Evolutionary conservation across 2,797 vertebrate species (phyloP).

Genomic region (Capromys pilorides): DNA sequence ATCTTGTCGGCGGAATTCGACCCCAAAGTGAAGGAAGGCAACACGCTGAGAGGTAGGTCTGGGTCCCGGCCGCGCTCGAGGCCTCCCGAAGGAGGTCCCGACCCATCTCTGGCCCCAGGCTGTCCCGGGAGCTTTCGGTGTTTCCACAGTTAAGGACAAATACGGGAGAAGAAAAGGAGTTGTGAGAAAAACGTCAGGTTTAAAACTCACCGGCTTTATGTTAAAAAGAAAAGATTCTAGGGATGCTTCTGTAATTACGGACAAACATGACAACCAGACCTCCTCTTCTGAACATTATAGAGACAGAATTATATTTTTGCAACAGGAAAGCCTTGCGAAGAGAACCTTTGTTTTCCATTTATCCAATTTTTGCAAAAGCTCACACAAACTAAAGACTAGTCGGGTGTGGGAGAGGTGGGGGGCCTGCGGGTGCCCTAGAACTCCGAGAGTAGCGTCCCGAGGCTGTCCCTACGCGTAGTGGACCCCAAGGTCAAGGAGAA

Average conservation of each 20-base stretch:
- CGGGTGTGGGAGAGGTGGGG: neutral
- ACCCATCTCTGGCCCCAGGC: neutral
- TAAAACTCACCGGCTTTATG: conserved; percentile 52
- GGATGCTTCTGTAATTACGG: neutral
- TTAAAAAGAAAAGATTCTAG: neutral
- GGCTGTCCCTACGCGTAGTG: neutral
- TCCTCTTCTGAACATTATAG: neutral
- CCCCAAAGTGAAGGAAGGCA: conserved; percentile 94
- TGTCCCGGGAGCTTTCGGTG: neutral
- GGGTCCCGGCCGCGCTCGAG: neutral
- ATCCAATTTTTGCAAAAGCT: conserved; percentile 42
- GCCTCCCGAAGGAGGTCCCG: conserved; percentile 11
- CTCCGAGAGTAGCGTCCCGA: neutral
- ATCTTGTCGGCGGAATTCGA: conserved; percentile 97
- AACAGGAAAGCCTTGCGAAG: neutral
- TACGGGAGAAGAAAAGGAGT: neutral
- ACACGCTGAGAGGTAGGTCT: conserved; percentile 93
- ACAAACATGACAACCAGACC: neutral
- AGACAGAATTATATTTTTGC: neutral
- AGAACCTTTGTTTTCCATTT: neutral
- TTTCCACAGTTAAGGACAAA: conserved; percentile 1
- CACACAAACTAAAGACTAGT: neutral
- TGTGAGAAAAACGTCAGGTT: neutral
- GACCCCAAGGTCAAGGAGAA: neutral
- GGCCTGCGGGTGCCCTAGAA: neutral